phyloP scores from a whole-genome alignment of 2,888 invertebrate species.

The Phyllotreta cruciferae region DNA sequence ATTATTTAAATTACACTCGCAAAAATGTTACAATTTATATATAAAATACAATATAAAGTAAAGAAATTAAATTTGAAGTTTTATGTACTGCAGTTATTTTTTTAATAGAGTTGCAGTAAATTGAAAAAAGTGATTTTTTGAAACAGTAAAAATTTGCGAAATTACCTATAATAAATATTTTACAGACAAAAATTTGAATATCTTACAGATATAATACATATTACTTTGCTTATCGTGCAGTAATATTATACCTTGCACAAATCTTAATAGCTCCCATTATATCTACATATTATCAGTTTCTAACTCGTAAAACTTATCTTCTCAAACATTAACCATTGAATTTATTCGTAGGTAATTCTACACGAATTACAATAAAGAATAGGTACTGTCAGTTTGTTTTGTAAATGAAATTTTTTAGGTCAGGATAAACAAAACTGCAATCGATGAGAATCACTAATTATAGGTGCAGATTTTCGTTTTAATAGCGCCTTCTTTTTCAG shows the following conservation, averaged over 20 bases:
- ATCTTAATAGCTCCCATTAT: constrained; percentile 41
- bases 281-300: constrained; percentile 37
- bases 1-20: no score
- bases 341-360: constrained; percentile 33
- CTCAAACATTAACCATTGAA: constrained; percentile 35
- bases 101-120: no score
- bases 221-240: constrained; percentile 16
- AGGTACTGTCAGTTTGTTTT: constrained; percentile 18
- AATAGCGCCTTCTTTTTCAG: no score
- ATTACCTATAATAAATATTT: constrained; percentile 10
- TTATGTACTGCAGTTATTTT: no score
- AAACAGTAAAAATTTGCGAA: constrained; percentile 1
- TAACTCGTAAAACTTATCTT: constrained; percentile 37
- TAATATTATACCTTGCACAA: constrained; percentile 32
- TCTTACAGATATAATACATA: background rate
- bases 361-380: constrained; percentile 25
- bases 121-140: no score
- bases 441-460: no score
- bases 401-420: constrained; percentile 26
- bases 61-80: no score
- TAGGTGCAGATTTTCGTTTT: no score
- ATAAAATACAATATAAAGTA: no score
- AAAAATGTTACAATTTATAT: no score
- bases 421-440: constrained; percentile 1
- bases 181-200: background rate